Evolutionary conservation across 2,113 vertebrate genomes (phyloP).

Genomic region (Rhadina sibilatrix): DNA sequence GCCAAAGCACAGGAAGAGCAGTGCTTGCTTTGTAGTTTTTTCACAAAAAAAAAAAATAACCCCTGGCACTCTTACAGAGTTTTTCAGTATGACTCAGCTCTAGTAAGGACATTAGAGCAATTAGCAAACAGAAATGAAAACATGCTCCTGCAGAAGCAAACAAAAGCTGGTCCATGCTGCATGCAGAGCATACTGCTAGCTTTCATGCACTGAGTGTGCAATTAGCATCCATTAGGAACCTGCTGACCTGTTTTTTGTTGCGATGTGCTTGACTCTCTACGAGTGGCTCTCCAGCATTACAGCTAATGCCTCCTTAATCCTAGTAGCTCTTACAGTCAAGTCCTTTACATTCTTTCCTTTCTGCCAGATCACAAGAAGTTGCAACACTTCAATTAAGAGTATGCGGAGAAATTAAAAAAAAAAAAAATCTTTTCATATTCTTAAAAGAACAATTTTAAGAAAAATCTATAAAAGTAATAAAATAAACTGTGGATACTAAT

Average conservation of each 20-base stretch:
- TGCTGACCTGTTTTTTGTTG: background rate
- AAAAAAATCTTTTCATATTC: background rate
- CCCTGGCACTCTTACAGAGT: background rate
- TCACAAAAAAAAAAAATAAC: background rate
- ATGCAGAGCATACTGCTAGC: background rate
- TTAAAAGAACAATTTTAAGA: background rate
- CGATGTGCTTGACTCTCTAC: background rate
- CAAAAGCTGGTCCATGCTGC: background rate
- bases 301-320: slow-evolving; percentile 57
- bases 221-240: slow-evolving; percentile 13
- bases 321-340: slow-evolving; percentile 47
- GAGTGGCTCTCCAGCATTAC: slow-evolving; percentile 38
- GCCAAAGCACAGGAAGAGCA: background rate
- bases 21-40: background rate
- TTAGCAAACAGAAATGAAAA: background rate
- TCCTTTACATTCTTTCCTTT: slow-evolving; percentile 37
- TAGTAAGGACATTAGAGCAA: background rate
- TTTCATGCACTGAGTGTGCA: background rate
- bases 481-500: background rate
- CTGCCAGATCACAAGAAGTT: background rate
- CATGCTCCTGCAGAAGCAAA: background rate
- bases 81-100: slow-evolving; percentile 17
- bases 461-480: background rate
- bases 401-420: background rate
- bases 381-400: background rate